Base-by-base conservation (phyloP, 2,113 vertebrate genomes). In the Chlamydotis undulata region DNA sequence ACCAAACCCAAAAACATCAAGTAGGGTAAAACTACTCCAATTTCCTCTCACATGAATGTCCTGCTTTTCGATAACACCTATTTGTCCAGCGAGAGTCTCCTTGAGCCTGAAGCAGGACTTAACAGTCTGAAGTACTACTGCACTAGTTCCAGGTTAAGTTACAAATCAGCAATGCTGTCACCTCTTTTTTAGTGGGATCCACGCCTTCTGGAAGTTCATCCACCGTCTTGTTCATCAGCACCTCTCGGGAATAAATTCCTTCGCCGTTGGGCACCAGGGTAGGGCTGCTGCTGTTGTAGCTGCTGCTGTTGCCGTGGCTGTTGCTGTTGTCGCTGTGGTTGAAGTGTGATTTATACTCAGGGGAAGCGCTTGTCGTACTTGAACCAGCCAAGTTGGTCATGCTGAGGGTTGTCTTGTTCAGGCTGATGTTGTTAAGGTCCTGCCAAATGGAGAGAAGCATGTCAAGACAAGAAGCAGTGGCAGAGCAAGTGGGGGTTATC, bases 181-280 rank as follows among this genome's bases (percentile, higher is more conserved):
- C 99, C 98, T 99, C 99, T 96, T 97, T 98, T 80, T 94, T 98
- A 57, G 93, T 84, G 75, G 99, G 98, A 93, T 99, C 98, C 96
- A 98, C 98, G 5, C 98, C 98, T 19, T 97, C 90, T 2, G 98
- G 99, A 37, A 99, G 98, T 19, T 99, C 98, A 31, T 96, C 97
- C 25, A 98, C 68, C 0, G 94, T 65, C 89, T 97, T 98, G 97
- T 98, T 97, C 73, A 98, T 59, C 29, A 99, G 96, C 70, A 98
- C 85, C 50, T 97, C 93, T 95, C 96, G 25, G 95, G 98, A 90
- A 82, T 96, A 96, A 92, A 65, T 5, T 10, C 69, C 90, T 5
- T 89, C 78, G 5, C 93, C 79, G 2, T 96, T 93, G 89, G 70
- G 86, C 74, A 17, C 78, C 80, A 59, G 57, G 89, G n/a, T 79